Percentiles rank a stretch among this genome's conserved stretches.
phyloP scores from a whole-genome alignment of 2,888 invertebrate genomes.

The Sialis fuliginosa region DNA sequence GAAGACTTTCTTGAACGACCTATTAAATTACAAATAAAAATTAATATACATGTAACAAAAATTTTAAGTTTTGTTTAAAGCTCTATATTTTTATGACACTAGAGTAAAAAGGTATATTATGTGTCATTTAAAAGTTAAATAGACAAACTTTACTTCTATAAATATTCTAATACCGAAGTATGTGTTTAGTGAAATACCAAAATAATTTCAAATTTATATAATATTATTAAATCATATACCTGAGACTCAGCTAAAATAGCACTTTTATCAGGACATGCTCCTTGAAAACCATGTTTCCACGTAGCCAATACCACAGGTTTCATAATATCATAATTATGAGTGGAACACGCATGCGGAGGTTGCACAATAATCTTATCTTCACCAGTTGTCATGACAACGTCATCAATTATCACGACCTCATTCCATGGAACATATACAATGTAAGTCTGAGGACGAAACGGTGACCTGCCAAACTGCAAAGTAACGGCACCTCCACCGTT shows the following conservation, averaged over 20 bases:
- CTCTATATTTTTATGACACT: neutral
- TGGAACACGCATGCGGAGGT: conserved; percentile 61
- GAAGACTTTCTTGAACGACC: conserved; percentile 88
- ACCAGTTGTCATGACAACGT: conserved; percentile 65
- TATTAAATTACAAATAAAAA: conserved; percentile 16
- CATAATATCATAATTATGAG: conserved; percentile 84
- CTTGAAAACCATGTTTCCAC: conserved; percentile 90
- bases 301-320: conserved; percentile 85
- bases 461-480: conserved; percentile 81
- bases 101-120: no score
- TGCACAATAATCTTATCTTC: conserved; percentile 54
- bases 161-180: no score
- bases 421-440: conserved; percentile 95
- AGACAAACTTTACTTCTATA: no score
- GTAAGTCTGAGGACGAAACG: conserved; percentile 72
- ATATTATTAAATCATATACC: conserved; percentile 19
- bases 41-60: neutral
- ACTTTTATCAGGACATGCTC: conserved; percentile 84
- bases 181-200: no score
- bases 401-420: conserved; percentile 89
- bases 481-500: conserved; percentile 98
- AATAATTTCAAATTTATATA: neutral
- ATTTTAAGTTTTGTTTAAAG: neutral
- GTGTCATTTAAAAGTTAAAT: no score
- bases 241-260: conserved; percentile 81